A percentile compares a stretch with the other conserved stretches of the same genome.
These are phyloP conservation scores for Papilio xuthus DNA, from an alignment of 1,140 invertebrate genomes.

Conservation along the genomic window DNA sequence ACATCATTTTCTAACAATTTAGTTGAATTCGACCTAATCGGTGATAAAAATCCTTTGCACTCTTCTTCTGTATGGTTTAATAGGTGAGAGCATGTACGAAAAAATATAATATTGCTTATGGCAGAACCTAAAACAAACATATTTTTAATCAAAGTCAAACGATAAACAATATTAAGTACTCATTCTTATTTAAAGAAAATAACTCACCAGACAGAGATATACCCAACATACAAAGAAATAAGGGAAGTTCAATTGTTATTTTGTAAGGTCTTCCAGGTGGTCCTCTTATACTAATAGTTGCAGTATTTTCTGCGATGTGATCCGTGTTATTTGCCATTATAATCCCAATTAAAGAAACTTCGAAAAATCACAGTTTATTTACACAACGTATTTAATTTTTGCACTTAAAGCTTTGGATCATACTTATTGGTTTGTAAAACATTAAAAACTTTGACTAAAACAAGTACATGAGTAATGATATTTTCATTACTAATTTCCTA, in stretches of 20 bases:
- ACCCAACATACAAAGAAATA: conserved; percentile 62
- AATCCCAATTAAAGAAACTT: background rate
- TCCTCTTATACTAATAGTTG: conserved; percentile 24
- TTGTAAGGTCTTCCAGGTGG: conserved; percentile 54
- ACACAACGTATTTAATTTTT: background rate
- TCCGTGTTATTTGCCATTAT: conserved; percentile 18
- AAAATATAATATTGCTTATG: conserved; percentile 67
- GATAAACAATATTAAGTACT: background rate
- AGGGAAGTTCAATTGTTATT: conserved; percentile 63
- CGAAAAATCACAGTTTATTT: background rate
- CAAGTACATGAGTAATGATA: too few species aligned
- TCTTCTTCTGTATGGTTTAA: conserved; percentile 57
- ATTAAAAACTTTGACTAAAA: background rate
- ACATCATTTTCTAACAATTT: conserved; percentile 82
- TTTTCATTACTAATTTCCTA: background rate
- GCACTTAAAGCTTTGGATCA: background rate
- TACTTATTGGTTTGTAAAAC: background rate
- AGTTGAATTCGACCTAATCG: conserved; percentile 74
- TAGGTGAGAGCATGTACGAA: conserved; percentile 66
- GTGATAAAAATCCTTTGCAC: conserved; percentile 64
- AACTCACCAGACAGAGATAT: conserved; percentile 58
- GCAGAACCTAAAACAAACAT: conserved; percentile 54
- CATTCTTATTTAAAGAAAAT: background rate
- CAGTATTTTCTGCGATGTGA: background rate
- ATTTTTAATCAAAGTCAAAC: conserved; percentile 2